Conservation (phyloP, 2,888 invertebrate species). For the Eristalinus sepulchralis region DNA sequence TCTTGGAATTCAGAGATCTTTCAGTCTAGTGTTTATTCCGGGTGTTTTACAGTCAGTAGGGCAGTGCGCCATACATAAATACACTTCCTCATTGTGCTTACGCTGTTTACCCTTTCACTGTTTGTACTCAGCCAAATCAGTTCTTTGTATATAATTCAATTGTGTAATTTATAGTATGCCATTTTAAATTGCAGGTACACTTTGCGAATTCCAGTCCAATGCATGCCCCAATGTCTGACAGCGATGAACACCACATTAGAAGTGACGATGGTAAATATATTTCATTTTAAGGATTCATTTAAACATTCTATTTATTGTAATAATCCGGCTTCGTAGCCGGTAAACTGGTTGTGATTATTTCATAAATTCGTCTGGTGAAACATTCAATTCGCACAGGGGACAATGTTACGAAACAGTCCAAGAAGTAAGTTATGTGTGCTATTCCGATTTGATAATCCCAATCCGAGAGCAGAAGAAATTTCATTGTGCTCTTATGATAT, state of each 20-base stretch:
- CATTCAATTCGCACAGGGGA: constrained; percentile 27
- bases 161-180: not conserved
- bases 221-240: constrained; percentile 82
- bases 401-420: constrained; percentile 47
- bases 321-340: constrained; percentile 17
- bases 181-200: constrained; percentile 82
- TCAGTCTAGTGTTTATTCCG: not conserved
- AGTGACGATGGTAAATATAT: constrained; percentile 76
- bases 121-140: not conserved
- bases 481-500: constrained; percentile 10
- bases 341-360: constrained; percentile 53
- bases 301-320: not conserved
- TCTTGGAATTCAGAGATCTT: not conserved
- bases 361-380: constrained; percentile 33
- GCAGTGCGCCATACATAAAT: constrained; percentile 40
- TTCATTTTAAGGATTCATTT: constrained; percentile 12
- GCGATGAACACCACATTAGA: constrained; percentile 74
- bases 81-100: constrained; percentile 49
- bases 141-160: constrained; percentile 8
- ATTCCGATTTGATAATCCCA: constrained; percentile 17
- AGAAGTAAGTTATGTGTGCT: constrained; percentile 60
- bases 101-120: not conserved
- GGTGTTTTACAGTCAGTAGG: constrained; percentile 34
- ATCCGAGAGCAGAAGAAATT: not conserved
- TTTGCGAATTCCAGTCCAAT: constrained; percentile 82